Conservation (phyloP, 2,888 invertebrate genomes). For the Hemaris fuciformis region DNA sequence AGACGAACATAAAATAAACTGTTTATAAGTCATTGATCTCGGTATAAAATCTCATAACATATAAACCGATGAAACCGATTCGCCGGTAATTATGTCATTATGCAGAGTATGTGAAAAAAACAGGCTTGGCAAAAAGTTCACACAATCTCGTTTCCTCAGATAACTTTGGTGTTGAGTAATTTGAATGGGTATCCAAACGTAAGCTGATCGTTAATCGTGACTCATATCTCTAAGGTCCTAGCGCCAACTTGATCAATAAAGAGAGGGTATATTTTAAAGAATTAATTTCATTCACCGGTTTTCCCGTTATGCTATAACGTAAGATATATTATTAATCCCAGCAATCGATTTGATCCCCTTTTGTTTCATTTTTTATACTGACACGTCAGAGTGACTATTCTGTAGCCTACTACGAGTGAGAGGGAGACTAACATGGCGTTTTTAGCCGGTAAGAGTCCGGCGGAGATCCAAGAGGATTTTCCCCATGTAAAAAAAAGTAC, state of each 20-base stretch:
- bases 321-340: neutral
- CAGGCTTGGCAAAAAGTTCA: slow-evolving; percentile 10
- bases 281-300: neutral
- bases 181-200: slow-evolving; percentile 7
- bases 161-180: slow-evolving; percentile 8
- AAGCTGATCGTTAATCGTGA: neutral
- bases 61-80: slow-evolving; percentile 10
- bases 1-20: neutral
- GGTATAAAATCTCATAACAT: neutral
- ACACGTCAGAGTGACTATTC: no score
- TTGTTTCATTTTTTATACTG: no score
- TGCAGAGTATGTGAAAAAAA: slow-evolving; percentile 6
- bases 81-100: slow-evolving; percentile 10
- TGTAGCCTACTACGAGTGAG: no score
- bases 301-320: neutral
- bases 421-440: no score
- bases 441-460: no score
- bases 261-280: neutral
- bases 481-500: no score
- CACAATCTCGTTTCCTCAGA: slow-evolving; percentile 10
- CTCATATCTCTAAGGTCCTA: neutral
- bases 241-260: neutral
- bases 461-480: no score
- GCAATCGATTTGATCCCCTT: no score
- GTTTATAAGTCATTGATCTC: slow-evolving; percentile 11